Conservation (phyloP, 2,113 vertebrate genomes). For the Platysternon megacephalum region DNA sequence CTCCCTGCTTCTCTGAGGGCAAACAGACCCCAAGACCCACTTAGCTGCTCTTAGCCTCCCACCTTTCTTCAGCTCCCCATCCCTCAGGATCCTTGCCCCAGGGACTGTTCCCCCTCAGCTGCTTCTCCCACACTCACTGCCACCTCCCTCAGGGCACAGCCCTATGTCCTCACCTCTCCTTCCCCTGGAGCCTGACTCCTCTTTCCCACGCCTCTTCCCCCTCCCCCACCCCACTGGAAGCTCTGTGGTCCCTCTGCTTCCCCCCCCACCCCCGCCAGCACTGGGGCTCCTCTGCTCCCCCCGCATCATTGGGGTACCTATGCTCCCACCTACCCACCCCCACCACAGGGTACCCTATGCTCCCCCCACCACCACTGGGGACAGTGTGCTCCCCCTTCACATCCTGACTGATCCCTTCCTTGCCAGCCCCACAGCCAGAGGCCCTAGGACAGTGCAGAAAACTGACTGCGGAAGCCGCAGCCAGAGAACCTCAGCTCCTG, state of each 20-base stretch:
- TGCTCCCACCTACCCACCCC: rapidly evolving
- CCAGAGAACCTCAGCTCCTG: neutral
- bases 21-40: neutral
- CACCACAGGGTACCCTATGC: neutral
- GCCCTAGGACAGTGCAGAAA: neutral
- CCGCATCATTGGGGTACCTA: neutral
- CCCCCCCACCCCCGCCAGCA: neutral
- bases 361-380: too few relatives aligned
- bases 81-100: neutral
- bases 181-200: neutral
- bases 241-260: too few relatives aligned
- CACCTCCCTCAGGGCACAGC: neutral
- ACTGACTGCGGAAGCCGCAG: neutral
- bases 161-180: neutral
- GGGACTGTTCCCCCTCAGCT: neutral
- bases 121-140: neutral
- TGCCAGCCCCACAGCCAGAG: too few relatives aligned
- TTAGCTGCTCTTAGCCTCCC: too few relatives aligned
- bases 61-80: neutral
- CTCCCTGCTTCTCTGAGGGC: neutral
- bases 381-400: too few relatives aligned
- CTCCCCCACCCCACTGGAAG: too few relatives aligned
- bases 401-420: neutral
- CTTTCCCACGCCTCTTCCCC: neutral
- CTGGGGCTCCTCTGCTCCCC: neutral